These are phyloP conservation scores for Kryphioiulus occultus DNA, from an alignment of 2,888 invertebrate genomes.

Conservation along the genomic window DNA sequence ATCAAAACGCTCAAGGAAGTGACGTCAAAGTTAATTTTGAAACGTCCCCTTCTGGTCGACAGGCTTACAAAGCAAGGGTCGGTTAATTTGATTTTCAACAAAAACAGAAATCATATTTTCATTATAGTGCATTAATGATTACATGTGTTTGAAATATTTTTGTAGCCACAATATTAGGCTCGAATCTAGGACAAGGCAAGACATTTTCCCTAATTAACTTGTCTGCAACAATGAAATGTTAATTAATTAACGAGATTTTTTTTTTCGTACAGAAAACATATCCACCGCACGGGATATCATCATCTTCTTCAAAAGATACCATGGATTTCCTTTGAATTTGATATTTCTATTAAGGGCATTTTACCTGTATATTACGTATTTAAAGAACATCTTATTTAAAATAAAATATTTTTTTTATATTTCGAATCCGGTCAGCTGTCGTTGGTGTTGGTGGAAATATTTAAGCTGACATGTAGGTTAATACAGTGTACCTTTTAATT, in stretches of 20 bases:
- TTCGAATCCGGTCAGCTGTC: background rate
- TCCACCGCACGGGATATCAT: background rate
- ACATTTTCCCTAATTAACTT: background rate
- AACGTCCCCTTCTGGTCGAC: constrained; percentile 6
- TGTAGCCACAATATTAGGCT: background rate
- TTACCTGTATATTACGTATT: background rate
- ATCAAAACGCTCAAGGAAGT: constrained; percentile 51
- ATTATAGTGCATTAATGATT: background rate
- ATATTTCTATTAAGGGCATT: background rate
- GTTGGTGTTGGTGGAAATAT: background rate
- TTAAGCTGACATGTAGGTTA: background rate
- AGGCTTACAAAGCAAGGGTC: background rate
- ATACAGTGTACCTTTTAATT: too few species aligned
- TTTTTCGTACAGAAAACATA: background rate
- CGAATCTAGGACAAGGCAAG: background rate
- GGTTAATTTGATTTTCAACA: background rate
- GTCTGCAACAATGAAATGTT: background rate
- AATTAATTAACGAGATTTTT: background rate
- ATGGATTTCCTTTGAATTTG: background rate
- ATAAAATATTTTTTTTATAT: background rate
- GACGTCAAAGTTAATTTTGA: constrained; percentile 51
- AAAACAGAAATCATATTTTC: background rate
- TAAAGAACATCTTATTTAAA: background rate
- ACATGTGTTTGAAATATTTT: background rate
- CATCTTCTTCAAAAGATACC: background rate